Percentiles rank a stretch among this genome's conserved stretches.
phyloP scores from a whole-genome alignment of 2,888 invertebrate species.

The Netelia fuscicornis region DNA sequence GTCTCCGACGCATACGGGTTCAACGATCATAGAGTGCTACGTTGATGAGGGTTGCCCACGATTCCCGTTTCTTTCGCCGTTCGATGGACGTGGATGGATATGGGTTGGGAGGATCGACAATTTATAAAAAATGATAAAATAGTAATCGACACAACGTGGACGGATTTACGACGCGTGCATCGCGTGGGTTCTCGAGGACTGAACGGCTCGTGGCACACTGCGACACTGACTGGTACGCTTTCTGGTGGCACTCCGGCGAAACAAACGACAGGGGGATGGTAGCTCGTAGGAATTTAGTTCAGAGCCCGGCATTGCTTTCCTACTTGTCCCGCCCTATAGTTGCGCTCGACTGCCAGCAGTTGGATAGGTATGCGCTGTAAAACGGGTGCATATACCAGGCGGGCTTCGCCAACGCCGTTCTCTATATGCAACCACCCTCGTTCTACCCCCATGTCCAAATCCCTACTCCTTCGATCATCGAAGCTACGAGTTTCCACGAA shows the following conservation, averaged over 20 bases:
- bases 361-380: slow-evolving; percentile 13
- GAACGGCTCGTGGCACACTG: slow-evolving; percentile 79
- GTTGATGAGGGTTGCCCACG: neutral
- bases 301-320: slow-evolving; percentile 22
- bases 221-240: slow-evolving; percentile 81
- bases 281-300: slow-evolving; percentile 55
- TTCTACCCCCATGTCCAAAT: no score
- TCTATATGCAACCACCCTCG: no score
- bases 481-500: no score
- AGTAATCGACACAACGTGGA: slow-evolving; percentile 73
- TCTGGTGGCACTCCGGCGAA: slow-evolving; percentile 74
- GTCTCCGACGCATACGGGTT: neutral
- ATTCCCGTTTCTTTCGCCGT: neutral
- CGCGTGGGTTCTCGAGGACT: slow-evolving; percentile 76
- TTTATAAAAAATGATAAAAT: slow-evolving; percentile 17
- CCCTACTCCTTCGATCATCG: no score
- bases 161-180: slow-evolving; percentile 77
- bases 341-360: slow-evolving; percentile 41
- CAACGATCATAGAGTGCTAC: neutral
- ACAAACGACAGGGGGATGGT: slow-evolving; percentile 58
- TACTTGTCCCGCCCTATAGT: slow-evolving; percentile 8
- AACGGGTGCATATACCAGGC: no score
- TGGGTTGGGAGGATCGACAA: neutral
- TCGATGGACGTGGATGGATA: neutral
- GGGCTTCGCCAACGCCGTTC: no score